A percentile compares a stretch with the other conserved stretches of the same genome.
These are phyloP conservation scores for Melitaea cinxia DNA, from an alignment of 1,140 invertebrate genomes.

Conservation along the genomic window DNA sequence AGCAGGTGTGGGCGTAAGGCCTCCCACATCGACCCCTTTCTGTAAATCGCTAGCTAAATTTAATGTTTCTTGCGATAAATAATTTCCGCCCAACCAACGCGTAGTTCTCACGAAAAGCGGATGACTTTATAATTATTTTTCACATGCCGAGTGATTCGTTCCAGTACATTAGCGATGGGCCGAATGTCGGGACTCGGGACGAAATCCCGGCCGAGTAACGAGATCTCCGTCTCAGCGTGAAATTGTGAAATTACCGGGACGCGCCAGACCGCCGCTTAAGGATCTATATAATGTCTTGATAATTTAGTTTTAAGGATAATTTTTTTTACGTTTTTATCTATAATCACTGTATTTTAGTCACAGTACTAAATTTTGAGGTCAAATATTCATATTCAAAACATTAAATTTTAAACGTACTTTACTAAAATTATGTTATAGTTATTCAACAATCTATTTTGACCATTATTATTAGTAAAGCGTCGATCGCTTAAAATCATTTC, in stretches of 20 bases:
- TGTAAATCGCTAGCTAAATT: constrained; percentile 23
- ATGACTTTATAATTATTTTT: constrained; percentile 75
- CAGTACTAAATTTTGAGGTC: no score
- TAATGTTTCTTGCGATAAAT: constrained; percentile 46
- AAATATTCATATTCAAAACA: no score
- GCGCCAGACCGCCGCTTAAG: constrained; percentile 34
- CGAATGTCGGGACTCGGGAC: constrained; percentile 53
- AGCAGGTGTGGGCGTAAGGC: constrained; percentile 20
- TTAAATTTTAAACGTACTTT: no score
- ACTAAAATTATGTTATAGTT: no score
- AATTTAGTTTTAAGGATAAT: constrained; percentile 20
- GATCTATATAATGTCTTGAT: constrained; percentile 39
- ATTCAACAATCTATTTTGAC: no score
- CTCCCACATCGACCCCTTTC: constrained; percentile 29
- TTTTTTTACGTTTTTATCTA: constrained; percentile 13
- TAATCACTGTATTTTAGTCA: neutral
- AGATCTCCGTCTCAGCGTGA: constrained; percentile 75
- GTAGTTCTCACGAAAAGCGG: constrained; percentile 65
- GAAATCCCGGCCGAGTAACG: constrained; percentile 67
- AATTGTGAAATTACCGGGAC: constrained; percentile 76
- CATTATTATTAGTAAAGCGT: no score
- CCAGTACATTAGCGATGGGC: constrained; percentile 68
- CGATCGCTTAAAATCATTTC: neutral
- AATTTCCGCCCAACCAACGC: constrained; percentile 50
- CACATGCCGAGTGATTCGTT: constrained; percentile 70